Percentiles rank a stretch among this genome's conserved stretches.
Conservation (phyloP, 2,113 vertebrate species). For the Chaetops frenatus region DNA sequence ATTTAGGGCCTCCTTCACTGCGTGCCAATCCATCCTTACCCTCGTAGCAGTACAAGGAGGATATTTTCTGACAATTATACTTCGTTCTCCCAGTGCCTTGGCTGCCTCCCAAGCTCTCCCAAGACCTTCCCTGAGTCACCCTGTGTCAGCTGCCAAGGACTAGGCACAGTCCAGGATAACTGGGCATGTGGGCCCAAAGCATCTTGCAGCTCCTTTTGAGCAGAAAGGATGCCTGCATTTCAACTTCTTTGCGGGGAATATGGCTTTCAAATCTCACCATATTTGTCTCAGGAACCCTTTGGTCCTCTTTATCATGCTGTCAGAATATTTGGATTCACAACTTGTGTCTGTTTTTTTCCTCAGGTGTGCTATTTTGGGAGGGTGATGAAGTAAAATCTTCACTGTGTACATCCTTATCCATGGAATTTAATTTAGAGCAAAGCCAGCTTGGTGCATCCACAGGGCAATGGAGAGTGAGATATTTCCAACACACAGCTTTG, state of each 20-base stretch:
- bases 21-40: not conserved
- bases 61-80: not conserved
- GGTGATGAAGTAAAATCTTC: not conserved
- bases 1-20: not conserved
- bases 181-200: fast-evolving
- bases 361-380: not conserved
- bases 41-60: not conserved
- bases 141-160: not conserved
- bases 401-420: not conserved
- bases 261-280: not conserved
- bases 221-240: not conserved
- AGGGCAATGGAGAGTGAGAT: not conserved
- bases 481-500: not conserved
- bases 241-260: not conserved
- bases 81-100: not conserved
- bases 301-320: fast-evolving
- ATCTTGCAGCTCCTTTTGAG: not conserved
- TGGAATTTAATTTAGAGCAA: not conserved
- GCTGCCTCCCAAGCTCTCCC: not conserved
- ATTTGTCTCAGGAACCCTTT: fast-evolving
- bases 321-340: not conserved
- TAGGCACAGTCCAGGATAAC: not conserved
- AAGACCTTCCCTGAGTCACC: not conserved
- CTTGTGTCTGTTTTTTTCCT: not conserved
- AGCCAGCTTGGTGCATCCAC: not conserved